These are phyloP conservation scores for Apeltes quadracus DNA, from an alignment of 2,113 vertebrate species.

Conservation along the genomic window DNA sequence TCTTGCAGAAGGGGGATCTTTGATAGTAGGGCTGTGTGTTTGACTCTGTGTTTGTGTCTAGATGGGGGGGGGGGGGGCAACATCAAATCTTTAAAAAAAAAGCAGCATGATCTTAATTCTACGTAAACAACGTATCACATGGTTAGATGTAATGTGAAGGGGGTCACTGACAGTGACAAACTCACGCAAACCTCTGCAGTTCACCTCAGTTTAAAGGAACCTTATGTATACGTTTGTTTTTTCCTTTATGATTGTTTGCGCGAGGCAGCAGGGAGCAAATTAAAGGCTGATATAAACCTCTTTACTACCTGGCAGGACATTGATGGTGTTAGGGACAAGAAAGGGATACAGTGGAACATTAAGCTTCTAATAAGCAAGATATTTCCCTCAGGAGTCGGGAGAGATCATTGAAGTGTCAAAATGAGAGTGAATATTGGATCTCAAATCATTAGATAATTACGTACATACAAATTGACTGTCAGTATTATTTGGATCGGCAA, in stretches of 20 bases:
- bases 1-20: not conserved
- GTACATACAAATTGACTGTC: not conserved
- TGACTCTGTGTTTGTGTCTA: no score
- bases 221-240: not conserved
- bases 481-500: not conserved
- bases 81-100: not conserved
- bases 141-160: not conserved
- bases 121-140: not conserved
- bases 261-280: not conserved
- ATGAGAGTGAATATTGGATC: not conserved
- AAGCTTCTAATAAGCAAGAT: not conserved
- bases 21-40: not conserved
- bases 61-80: not conserved
- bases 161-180: not conserved
- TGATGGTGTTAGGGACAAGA: not conserved
- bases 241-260: not conserved
- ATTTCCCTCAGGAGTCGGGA: not conserved
- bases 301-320: not conserved
- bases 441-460: not conserved
- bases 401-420: not conserved
- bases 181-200: not conserved
- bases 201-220: not conserved
- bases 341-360: not conserved
- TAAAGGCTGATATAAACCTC: not conserved
- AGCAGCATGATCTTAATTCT: not conserved